Evolutionary conservation across 2,888 invertebrate genomes (phyloP).

Genomic region (Drosophila testacea): DNA sequence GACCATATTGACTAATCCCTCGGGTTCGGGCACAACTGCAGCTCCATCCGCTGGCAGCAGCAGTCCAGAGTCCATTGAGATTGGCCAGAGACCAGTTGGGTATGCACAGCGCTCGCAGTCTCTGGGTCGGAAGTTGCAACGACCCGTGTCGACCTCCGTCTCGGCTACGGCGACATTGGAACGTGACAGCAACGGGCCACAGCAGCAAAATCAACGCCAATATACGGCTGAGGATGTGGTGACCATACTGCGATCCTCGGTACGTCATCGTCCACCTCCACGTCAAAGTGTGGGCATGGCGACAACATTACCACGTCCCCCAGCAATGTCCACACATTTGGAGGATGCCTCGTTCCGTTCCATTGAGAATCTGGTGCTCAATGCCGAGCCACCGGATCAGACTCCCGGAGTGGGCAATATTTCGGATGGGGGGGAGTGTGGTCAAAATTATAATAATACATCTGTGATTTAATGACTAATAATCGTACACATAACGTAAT

Average conservation of each 20-base stretch:
- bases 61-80: conserved; percentile 74
- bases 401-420: conserved; percentile 73
- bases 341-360: conserved; percentile 78
- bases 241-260: conserved; percentile 82
- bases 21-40: conserved; percentile 36
- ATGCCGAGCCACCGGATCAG: conserved; percentile 82
- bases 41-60: conserved; percentile 34
- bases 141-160: conserved; percentile 24
- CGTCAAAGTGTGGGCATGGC: conserved; percentile 37
- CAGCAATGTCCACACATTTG: conserved; percentile 66
- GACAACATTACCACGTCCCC: conserved; percentile 64
- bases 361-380: conserved; percentile 83
- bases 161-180: conserved; percentile 36
- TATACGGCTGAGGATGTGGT: conserved; percentile 84
- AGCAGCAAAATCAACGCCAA: conserved; percentile 46
- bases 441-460: conserved; percentile 70
- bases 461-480: conserved; percentile 84
- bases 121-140: conserved; percentile 71
- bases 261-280: conserved; percentile 57
- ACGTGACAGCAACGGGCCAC: not conserved
- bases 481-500: conserved; percentile 60
- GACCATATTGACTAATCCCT: conserved; percentile 69
- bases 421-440: conserved; percentile 29
- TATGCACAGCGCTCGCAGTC: conserved; percentile 77
- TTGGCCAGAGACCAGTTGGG: conserved; percentile 61